Evolutionary conservation across 2,113 vertebrate species (phyloP), one percentile per base, ranked within the genome.

Genomic region (Scopus umbretta): DNA sequence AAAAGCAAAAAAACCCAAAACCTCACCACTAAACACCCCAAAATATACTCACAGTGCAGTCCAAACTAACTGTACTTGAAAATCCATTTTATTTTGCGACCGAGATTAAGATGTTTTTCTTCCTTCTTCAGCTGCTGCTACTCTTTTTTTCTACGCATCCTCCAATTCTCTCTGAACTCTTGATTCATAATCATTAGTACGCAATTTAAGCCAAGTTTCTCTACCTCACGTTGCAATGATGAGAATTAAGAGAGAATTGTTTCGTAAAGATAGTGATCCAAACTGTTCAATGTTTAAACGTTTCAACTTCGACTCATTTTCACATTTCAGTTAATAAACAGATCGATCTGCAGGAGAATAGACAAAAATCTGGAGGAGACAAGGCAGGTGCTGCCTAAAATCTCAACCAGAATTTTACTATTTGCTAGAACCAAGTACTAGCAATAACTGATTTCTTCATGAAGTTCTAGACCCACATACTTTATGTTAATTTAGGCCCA

Each of bases 311-410:
- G 6, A 73, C 55, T 80, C 38, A 59, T 17, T 0, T 59, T 55
- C n/a, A 71, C 13, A 42, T 40, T 78, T 34, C 74, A 53, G 14
- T 53, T 36, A 56, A 36, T 49, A 27, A 85, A 53, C 4, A 56
- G 34, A 62, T 0, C 1, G 2, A 62, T 63, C 13, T 55, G 17
- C 26, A 47, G 75, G 47, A 81, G 7, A 72, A 32, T 0, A 75
- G 38, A 58, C 32, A 17, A 9, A 10, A 47, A 22, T 47, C 52
- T 52, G n/a, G 26, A 71, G 16, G 19, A 71, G 15, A 55, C 15
- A 47, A 45, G 20, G 45, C 49, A 93, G 52, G 47, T 20, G n/a
- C 42, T 34, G 20, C 36, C 36, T 45, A 43, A 81, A 89, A 40
- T 14, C 40, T 72, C 67, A 83, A 9, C 14, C 29, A 67, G n/a